Evolutionary conservation across 2,888 invertebrate species (phyloP), one percentile per base, ranked within the genome.

Genomic region (Synergus itoensis): DNA sequence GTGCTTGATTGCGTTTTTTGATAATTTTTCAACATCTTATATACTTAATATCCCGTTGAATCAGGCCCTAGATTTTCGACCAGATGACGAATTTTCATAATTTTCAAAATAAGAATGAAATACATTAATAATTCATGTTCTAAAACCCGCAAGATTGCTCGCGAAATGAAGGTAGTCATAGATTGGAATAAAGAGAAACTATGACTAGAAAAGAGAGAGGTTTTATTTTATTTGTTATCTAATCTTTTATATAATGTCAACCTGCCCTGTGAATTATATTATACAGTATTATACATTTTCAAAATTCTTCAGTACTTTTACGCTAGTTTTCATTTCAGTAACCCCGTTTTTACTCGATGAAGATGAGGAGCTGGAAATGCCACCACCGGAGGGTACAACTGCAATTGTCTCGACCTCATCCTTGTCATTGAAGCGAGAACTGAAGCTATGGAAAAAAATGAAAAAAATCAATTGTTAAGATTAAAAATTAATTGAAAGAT

Each of bases 121-220:
- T 0, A 64, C 36, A 64, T 64, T 40, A 64, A 64, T 40, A 40
- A 64, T 64, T 64, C 40, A 64, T 64, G 40, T 64, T 64, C 28
- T 64, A 8, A n/a, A 64, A 40, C 41, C 36, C 21, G 64, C 40
- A 64, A 16, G 64, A 40, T 40, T 64, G 40, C 9, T 64, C 7
- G 8, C n/a, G 40, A n/a, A 41, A 64, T 64, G 40, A 64, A 40
- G n/a, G n/a, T 64, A 40, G 41, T 64, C 2, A 64, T 64, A 36
- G 11, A 40, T 64, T 5, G 48, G 48, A 16, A 48, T 48, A 7
- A 48, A 7, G 5, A 16, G 16, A 5, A 48, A 48, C 14, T 48
- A 48, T 48, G 0, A 48, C 7, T 14, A 16, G 16, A 48, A 48
- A 48, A 16, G 1, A 16, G 1, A 5, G 16, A 48, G 0, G 16